Conservation (phyloP, 2,113 vertebrate species). For the Labrus mixtus region DNA sequence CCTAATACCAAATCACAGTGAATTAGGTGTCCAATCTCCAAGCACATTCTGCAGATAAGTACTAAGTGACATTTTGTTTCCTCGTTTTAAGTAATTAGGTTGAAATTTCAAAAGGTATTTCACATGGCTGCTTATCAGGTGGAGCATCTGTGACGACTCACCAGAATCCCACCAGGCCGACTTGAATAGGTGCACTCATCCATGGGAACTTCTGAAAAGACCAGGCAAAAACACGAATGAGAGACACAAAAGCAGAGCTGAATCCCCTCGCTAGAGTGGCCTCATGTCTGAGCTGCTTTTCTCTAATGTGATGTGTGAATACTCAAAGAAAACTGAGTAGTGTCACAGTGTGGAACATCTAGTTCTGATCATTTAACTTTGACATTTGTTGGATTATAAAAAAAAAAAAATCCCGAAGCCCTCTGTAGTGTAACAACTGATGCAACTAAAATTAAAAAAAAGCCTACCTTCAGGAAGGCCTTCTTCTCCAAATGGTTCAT, state of each 20-base stretch:
- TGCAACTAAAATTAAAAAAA: background rate
- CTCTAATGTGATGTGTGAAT: constrained; percentile 37
- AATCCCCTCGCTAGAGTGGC: constrained; percentile 46
- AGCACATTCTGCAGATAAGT: background rate
- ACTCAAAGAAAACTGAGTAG: constrained; percentile 8
- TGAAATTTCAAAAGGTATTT: constrained; percentile 17
- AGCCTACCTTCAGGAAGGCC: constrained; percentile 92
- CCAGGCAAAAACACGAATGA: constrained; percentile 55
- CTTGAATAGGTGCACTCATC: constrained; percentile 99
- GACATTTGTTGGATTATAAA: background rate
- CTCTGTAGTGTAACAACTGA: background rate
- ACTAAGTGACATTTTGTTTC: background rate
- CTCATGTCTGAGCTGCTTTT: constrained; percentile 42
- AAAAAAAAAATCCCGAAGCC: background rate
- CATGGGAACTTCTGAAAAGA: constrained; percentile 93
- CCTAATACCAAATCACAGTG: background rate
- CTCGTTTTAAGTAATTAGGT: background rate
- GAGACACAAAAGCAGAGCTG: constrained; percentile 60
- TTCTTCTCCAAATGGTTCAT: constrained; percentile 98
- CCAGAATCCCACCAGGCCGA: constrained; percentile 96
- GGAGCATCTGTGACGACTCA: constrained; percentile 82
- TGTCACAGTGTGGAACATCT: background rate
- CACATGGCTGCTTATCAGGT: constrained; percentile 52
- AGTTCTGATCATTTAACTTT: constrained; percentile 7
- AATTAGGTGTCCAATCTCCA: background rate